Evolutionary conservation across 2,113 vertebrate species (phyloP).

Genomic region (Meriones unguiculatus): DNA sequence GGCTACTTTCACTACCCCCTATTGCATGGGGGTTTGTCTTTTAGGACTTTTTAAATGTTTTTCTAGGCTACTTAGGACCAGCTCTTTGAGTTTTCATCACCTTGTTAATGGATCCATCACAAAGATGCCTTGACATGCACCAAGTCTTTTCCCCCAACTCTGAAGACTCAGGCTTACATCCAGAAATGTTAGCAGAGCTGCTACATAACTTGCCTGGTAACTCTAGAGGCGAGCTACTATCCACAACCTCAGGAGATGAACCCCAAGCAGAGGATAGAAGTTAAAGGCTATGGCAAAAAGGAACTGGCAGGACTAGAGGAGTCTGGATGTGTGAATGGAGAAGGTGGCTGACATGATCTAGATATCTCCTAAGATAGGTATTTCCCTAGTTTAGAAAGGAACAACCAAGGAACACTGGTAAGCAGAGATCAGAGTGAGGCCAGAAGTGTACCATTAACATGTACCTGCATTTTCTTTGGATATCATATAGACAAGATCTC

Average conservation of each 20-base stretch:
- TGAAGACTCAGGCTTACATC: not conserved
- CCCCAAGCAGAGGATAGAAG: not conserved
- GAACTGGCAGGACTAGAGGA: not conserved
- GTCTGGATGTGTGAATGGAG: not conserved
- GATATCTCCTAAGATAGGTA: not conserved
- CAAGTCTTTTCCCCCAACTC: not conserved
- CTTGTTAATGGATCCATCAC: not conserved
- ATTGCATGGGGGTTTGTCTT: not conserved
- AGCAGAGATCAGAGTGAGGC: not conserved
- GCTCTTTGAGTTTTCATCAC: not conserved
- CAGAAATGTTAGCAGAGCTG: not conserved
- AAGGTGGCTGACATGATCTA: not conserved
- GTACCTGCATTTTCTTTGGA: not conserved
- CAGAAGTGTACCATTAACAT: not conserved
- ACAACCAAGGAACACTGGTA: not conserved
- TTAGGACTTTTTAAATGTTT: not conserved
- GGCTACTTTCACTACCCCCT: too few relatives aligned
- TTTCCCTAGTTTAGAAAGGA: not conserved
- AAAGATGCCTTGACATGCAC: not conserved
- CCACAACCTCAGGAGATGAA: not conserved
- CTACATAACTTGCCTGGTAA: not conserved
- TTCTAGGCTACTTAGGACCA: too few relatives aligned
- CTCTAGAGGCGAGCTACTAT: not conserved
- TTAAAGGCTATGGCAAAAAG: not conserved
- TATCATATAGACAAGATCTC: not conserved